A percentile compares a stretch with the other conserved stretches of the same genome.
Evolutionary conservation across 2,113 vertebrate species (phyloP).

Genomic region (Hippocampus comes): DNA sequence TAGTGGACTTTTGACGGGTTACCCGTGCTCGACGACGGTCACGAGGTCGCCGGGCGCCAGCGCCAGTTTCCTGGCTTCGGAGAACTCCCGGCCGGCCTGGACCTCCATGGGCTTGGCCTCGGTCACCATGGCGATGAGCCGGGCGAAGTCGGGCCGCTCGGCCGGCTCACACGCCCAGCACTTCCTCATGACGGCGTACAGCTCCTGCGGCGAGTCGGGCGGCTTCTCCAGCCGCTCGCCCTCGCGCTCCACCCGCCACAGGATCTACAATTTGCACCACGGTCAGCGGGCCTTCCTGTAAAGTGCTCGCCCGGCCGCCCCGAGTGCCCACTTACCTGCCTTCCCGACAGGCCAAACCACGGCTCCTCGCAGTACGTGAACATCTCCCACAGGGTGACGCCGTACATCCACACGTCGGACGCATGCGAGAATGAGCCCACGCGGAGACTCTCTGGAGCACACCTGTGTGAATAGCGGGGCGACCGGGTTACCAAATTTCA

Average conservation of each 20-base stretch:
- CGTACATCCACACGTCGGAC: slow-evolving; percentile 90
- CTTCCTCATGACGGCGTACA: slow-evolving; percentile 76
- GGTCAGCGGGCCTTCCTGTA: slow-evolving; percentile 7
- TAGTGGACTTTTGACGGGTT: not conserved
- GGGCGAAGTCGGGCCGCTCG: slow-evolving; percentile 77
- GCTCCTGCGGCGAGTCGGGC: slow-evolving; percentile 75
- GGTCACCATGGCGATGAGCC: slow-evolving; percentile 69
- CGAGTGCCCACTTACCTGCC: slow-evolving; percentile 66
- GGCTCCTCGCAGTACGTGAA: slow-evolving; percentile 86
- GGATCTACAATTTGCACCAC: slow-evolving; percentile 65
- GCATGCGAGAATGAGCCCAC: slow-evolving; percentile 81
- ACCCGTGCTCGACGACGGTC: slow-evolving; percentile 81
- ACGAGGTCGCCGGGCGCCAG: slow-evolving; percentile 75
- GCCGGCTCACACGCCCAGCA: slow-evolving; percentile 78
- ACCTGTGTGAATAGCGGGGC: slow-evolving; percentile 67
- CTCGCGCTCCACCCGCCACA: slow-evolving; percentile 76
- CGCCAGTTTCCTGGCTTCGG: slow-evolving; percentile 74
- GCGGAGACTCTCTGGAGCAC: slow-evolving; percentile 84
- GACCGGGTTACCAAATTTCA: not conserved
- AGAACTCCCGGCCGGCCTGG: slow-evolving; percentile 69
- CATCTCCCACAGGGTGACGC: slow-evolving; percentile 88
- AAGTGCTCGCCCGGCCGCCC: slow-evolving; percentile 19
- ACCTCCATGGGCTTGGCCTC: slow-evolving; percentile 80
- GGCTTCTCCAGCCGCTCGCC: slow-evolving; percentile 77
- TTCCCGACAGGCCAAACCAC: slow-evolving; percentile 78